Base-by-base conservation (phyloP, 2,113 vertebrate genomes). In the Microcebus jonahi region DNA sequence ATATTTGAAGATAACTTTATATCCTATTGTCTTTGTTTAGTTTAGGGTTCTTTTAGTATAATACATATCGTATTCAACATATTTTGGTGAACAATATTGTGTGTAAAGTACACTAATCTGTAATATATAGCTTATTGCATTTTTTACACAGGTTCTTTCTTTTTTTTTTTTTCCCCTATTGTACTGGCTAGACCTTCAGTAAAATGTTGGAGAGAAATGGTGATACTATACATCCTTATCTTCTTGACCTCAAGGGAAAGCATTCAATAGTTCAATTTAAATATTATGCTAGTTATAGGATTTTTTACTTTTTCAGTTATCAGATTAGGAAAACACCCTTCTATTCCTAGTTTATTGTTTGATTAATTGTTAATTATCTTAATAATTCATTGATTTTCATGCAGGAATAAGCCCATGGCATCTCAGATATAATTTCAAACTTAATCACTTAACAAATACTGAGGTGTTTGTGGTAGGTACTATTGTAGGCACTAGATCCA, bases 351-450 rank as follows among this genome's bases (percentile, higher is more conserved):
- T 27, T 86, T 75, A 4, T 3, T 93, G 7, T 82, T 86, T 86
- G 34, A 63, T 90, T 81, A 75, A 21, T 68, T 90, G 90, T 73
- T 50, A 93, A 68, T 50, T 82, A 70, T 50, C 59, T 82, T 90
- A 86, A 81, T 76, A 90, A 89, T 17, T 68, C 81, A 8, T 34
- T 73, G 34, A 55, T 76, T 82, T 80, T 53, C 13, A 53, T 53
- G 50, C 70, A 90, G 18, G 57, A 81, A 90, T 14, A 93, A 63
- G 18, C n/a, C n/a, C 20, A n/a, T 55, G 2, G n/a, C 55, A 34
- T 93, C 67, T 95, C 42, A 86, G 36, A 68, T 25, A 76, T 29
- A 67, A 34, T 23, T 90, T 76, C 20, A 93, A 31, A 63, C 55
- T 18, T 27, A 68, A 75, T 76, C 23, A 90, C 11, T 45, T 34